Base-by-base conservation (phyloP, 2,797 vertebrate genomes). In the Synaphobranchus kaupii region DNA sequence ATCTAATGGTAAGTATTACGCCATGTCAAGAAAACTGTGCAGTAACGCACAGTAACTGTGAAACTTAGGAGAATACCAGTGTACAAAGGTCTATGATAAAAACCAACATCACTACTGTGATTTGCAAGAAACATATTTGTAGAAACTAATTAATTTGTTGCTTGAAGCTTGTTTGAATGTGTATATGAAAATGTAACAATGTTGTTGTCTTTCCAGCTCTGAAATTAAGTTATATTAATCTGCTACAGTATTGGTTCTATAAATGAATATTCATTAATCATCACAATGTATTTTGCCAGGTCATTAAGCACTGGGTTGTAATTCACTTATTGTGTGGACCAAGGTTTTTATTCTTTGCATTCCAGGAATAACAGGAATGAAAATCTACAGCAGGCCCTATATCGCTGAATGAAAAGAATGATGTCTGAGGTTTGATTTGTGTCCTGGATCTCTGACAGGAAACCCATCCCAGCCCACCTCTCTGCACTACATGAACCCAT, bases 401-500 rank as follows among this genome's bases (percentile, higher is more conserved):
- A 68, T 31, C 5, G 3, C 71, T 34, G 13, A 73, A 6, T 2
- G 22, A 39, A 6, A 39, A 73, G 31, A 73, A 31, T 39, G 28
- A 9, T 9, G 17, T 3, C n/a, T 71, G 28, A 54, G 50, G 50
- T 85, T 80, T 78, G 15, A 58, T 20, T 47, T 81, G n/a, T 20
- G 39, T 39, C 4, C 8, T 20, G 73, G 47, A 12, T 84, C 9
- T 83, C 34, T 80, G 25, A 91, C 86, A 98, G 97, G 97, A 88
- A 97, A 97, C 88, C 97, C 97, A 0, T 96, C 97, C 3, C 97
- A 98, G 93, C 97, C 97, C 85, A 98, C 97, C 60, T 98, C 97
- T 0, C 95, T 98, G 91, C 97, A 98, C 93, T 98, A 98, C 84
- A 97, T 95, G 91, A 98, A 96, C 90, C 97, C 97, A 0, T 98